Percentiles rank a stretch among this genome's conserved stretches.
Evolutionary conservation across 2,888 invertebrate species (phyloP).

Genomic region (Philereme transversata): DNA sequence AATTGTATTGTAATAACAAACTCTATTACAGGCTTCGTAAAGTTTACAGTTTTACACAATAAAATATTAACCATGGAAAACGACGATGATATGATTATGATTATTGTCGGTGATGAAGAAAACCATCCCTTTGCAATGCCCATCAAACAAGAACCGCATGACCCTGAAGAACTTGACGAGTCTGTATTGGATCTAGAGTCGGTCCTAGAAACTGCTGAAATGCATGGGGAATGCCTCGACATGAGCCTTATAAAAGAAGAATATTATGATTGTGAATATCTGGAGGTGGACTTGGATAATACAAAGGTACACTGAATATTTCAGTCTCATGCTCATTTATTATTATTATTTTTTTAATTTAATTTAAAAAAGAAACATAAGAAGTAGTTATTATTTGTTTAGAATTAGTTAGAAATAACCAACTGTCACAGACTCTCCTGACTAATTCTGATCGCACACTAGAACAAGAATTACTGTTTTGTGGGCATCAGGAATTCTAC

Average conservation of each 20-base stretch:
- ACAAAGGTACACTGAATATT: neutral
- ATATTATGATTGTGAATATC: neutral
- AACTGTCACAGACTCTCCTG: too few species aligned
- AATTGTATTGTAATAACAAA: neutral
- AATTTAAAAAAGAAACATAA: too few species aligned
- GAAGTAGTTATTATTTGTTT: too few species aligned
- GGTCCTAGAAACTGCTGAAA: conserved; percentile 49
- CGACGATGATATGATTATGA: conserved; percentile 53
- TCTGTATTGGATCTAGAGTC: conserved; percentile 36
- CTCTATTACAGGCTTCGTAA: neutral
- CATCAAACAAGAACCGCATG: conserved; percentile 44
- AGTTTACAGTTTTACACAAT: neutral
- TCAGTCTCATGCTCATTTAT: too few species aligned
- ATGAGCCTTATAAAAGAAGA: conserved; percentile 6
- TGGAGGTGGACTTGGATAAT: neutral
- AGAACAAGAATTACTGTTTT: too few species aligned
- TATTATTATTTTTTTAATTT: too few species aligned
- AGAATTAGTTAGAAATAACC: too few species aligned
- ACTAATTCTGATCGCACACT: too few species aligned
- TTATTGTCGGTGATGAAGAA: conserved; percentile 48
- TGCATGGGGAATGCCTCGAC: conserved; percentile 45
- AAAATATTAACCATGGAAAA: conserved; percentile 40
- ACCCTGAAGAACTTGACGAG: conserved; percentile 35
- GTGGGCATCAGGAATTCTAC: too few species aligned
- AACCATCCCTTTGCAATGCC: conserved; percentile 29